Evolutionary conservation across 2,113 vertebrate species (phyloP).

Genomic region (Vidua macroura): DNA sequence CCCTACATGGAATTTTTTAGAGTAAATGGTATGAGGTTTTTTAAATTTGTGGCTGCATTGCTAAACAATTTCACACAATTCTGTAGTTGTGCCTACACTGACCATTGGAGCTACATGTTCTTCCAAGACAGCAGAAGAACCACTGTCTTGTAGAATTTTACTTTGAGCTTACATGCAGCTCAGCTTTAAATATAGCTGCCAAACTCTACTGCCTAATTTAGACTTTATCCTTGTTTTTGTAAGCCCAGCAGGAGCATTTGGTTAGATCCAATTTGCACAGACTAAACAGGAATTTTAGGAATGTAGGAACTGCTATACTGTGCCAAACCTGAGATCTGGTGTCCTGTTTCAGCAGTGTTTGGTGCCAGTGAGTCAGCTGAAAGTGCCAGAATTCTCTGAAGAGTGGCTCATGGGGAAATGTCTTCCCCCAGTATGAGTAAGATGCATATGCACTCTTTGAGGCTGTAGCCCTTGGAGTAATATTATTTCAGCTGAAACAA

Average conservation of each 20-base stretch:
- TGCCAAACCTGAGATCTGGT: neutral
- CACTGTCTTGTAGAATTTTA: neutral
- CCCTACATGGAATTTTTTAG: neutral
- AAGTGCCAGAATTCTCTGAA: neutral
- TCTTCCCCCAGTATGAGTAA: neutral
- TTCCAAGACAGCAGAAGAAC: neutral
- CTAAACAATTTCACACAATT: neutral
- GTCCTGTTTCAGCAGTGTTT: neutral
- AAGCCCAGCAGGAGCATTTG: neutral
- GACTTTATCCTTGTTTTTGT: neutral
- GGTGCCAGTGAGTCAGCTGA: neutral
- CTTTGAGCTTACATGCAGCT: neutral
- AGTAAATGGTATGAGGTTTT: neutral
- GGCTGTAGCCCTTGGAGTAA: neutral
- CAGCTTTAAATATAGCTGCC: neutral
- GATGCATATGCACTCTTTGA: neutral
- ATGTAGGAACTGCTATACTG: neutral
- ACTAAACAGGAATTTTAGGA: constrained; percentile 1
- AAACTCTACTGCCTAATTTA: neutral
- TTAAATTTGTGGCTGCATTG: neutral
- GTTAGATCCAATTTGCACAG: neutral
- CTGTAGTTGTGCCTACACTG: neutral
- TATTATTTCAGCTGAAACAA: neutral
- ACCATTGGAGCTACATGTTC: neutral
- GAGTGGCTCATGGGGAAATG: neutral